These are phyloP conservation scores for Microcaecilia unicolor DNA, from an alignment of 2,797 vertebrate species.

Conservation along the genomic window DNA sequence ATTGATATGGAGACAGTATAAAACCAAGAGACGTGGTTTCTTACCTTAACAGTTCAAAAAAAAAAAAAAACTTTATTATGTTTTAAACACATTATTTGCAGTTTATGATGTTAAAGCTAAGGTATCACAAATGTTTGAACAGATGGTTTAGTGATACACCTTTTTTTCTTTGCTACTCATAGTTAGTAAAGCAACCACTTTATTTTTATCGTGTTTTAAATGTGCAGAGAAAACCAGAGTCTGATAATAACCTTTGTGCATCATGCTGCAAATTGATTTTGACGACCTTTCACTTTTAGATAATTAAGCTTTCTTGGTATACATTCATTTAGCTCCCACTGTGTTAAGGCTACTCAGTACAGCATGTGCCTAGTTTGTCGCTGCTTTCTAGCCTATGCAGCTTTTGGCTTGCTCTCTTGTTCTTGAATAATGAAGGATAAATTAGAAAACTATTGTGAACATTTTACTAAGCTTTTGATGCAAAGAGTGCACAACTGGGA, in stretches of 20 bases:
- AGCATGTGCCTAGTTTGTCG: not conserved
- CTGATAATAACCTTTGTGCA: slow-evolving; percentile 53
- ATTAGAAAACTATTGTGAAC: no score
- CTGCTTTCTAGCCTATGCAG: not conserved
- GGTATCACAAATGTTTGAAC: slow-evolving; percentile 41
- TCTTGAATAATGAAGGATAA: no score
- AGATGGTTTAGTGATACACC: slow-evolving; percentile 19
- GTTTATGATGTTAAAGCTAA: slow-evolving; percentile 32
- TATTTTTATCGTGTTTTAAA: slow-evolving; percentile 54
- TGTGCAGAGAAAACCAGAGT: slow-evolving; percentile 36
- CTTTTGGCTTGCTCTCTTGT: not conserved
- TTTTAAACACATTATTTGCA: slow-evolving; percentile 30
- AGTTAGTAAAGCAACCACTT: slow-evolving; percentile 35
- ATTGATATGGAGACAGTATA: slow-evolving; percentile 38
- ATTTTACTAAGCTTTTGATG: no score
- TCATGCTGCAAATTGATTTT: slow-evolving; percentile 59
- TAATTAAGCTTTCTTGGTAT: slow-evolving; percentile 44
- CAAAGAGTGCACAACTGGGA: no score
- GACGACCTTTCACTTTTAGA: slow-evolving; percentile 52
- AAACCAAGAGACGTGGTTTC: slow-evolving; percentile 32
- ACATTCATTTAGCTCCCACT: slow-evolving; percentile 26
- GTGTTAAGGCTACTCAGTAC: not conserved
- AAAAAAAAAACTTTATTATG: slow-evolving; percentile 30
- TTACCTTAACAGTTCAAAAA: slow-evolving; percentile 31
- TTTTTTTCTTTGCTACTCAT: slow-evolving; percentile 43